Evolutionary conservation across 2,113 vertebrate species (phyloP).

Genomic region (human (Homo sapiens)): DNA sequence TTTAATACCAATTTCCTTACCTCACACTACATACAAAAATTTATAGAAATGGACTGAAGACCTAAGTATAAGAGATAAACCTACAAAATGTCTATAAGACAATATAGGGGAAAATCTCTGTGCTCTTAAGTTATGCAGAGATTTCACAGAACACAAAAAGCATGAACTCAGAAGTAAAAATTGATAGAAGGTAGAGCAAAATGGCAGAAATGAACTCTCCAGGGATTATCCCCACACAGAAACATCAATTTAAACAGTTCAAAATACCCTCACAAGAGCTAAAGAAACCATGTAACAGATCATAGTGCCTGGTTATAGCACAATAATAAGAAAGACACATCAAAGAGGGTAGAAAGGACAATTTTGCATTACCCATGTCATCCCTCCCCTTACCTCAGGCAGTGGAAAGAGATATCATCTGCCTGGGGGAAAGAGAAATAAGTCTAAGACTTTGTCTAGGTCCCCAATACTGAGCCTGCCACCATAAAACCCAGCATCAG

Average conservation of each 20-base stretch:
- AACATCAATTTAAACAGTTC: background rate
- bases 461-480: background rate
- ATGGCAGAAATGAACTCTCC: background rate
- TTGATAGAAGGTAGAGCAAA: background rate
- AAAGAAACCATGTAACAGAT: background rate
- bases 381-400: background rate
- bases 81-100: background rate
- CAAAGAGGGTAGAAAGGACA: background rate
- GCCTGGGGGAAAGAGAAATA: background rate
- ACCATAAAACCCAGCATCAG: background rate
- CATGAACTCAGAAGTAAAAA: background rate
- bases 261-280: background rate
- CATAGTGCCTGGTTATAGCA: background rate
- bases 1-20: slow-evolving; percentile 9
- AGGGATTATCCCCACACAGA: background rate
- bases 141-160: background rate
- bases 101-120: background rate
- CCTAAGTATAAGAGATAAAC: slow-evolving; percentile 19
- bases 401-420: background rate
- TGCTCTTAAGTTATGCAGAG: background rate
- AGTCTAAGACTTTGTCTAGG: background rate
- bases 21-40: background rate
- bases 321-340: background rate
- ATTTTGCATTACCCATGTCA: background rate
- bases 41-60: slow-evolving; percentile 4